Evolutionary conservation across 2,113 vertebrate genomes (phyloP), one percentile per base, ranked within the genome.

Genomic region (Phrynocephalus versicolor): DNA sequence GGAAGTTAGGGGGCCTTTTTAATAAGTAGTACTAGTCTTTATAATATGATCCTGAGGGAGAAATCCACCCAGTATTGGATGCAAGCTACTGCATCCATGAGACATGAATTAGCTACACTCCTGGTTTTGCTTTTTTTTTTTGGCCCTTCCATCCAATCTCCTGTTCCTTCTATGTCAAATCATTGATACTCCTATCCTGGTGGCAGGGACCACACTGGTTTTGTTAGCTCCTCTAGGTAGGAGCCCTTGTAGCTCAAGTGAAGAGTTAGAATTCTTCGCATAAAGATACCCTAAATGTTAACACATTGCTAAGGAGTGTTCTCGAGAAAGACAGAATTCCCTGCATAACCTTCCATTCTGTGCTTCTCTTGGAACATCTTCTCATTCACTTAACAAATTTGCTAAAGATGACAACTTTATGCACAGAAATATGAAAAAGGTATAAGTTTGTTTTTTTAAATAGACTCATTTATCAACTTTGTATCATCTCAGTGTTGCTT

Each of bases 401-500:
- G 5, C 10, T 82, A 62, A 64, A 84, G 88, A 55, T 51, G 78
- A 51, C 75, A 62, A 45, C 73, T 37, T 81, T 72, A 51, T 70
- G 79, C 25, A 8, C 30, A 27, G 1, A 51, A 84, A 76, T 51
- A 4, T 19, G 2, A n/a, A 88, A 33, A n/a, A 62, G 55, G 33
- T 18, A 78, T 14, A 35, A 1, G 19, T 51, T 39, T 30, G 30
- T 65, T 86, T 85, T n/a, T 87, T 67, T 88, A n/a, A 25, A 21
- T 6, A n/a, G 87, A 84, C 88, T 93, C 85, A 87, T 90, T 93
- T 87, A 88, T 13, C 88, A 62, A 84, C 72, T 86, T 87, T 83
- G 77, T 77, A 37, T 72, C 2, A n/a, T 33, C 41, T 70, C 33
- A 57, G 9, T 37, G 15, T 79, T 87, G n/a, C 89, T 69, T 75